A percentile compares a stretch with the other conserved stretches of the same genome.
Evolutionary conservation across 2,113 vertebrate species (phyloP).

Genomic region (Camelus dromedarius): DNA sequence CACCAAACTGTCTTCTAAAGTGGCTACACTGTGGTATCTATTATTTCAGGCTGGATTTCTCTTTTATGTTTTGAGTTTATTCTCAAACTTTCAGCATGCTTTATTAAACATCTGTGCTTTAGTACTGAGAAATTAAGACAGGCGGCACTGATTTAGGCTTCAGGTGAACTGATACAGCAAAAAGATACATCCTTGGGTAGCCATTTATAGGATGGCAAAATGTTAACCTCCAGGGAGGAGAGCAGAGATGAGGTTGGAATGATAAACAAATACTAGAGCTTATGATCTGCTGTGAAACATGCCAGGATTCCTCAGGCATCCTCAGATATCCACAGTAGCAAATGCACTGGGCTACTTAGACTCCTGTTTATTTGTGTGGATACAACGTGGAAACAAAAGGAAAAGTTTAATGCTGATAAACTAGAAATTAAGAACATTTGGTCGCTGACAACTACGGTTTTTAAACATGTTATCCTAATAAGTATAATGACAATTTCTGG

Average conservation of each 20-base stretch:
- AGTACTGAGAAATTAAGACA: neutral
- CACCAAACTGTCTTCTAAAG: neutral
- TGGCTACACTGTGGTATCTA: neutral
- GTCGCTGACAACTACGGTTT: neutral
- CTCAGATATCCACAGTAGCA: neutral
- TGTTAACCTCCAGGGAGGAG: neutral
- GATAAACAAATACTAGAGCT: neutral
- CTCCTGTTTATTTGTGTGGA: neutral
- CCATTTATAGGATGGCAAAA: neutral
- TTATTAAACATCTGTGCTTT: neutral
- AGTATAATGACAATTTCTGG: neutral
- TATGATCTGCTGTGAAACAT: neutral
- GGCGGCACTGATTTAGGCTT: neutral
- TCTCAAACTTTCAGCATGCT: neutral
- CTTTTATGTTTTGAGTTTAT: neutral
- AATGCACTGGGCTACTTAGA: neutral
- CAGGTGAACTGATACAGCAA: neutral
- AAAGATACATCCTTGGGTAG: neutral
- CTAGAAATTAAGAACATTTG: neutral
- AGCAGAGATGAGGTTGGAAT: neutral
- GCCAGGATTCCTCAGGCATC: neutral
- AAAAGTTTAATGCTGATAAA: neutral
- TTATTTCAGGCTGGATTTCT: neutral
- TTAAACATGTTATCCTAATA: neutral
- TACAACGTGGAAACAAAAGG: neutral